A percentile compares a stretch with the other conserved stretches of the same genome.
Conservation (phyloP, 2,797 vertebrate species). For the Alfaro cultratus region DNA sequence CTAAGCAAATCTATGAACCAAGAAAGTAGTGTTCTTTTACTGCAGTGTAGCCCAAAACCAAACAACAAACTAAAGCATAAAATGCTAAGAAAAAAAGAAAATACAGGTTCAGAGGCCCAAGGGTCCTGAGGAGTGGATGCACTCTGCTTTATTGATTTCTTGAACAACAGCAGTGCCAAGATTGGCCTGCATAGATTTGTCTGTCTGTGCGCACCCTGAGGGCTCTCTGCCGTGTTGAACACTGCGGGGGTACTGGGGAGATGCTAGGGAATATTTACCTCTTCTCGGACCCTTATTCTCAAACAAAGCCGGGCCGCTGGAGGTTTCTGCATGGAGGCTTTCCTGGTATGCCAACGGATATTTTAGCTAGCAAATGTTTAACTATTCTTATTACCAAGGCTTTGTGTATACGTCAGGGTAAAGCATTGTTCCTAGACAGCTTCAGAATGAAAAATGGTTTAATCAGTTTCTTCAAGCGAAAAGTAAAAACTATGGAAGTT, state of each 20-base stretch:
- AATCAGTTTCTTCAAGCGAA: slow-evolving; percentile 47
- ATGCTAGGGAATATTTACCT: slow-evolving; percentile 55
- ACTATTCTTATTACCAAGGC: slow-evolving; percentile 59
- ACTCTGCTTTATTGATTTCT: slow-evolving; percentile 43
- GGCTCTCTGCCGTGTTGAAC: slow-evolving; percentile 50
- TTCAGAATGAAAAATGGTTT: slow-evolving; percentile 56
- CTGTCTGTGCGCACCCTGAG: slow-evolving; percentile 26
- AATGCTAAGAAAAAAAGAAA: slow-evolving; percentile 29
- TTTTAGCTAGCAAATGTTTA: slow-evolving; percentile 72
- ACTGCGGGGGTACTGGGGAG: slow-evolving; percentile 44
- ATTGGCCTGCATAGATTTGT: slow-evolving; percentile 12
- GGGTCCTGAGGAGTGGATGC: slow-evolving; percentile 34
- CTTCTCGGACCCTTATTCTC: slow-evolving; percentile 36
- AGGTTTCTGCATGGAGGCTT: slow-evolving; percentile 56
- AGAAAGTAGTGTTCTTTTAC: slow-evolving; percentile 66
- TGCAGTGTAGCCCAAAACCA: slow-evolving; percentile 42
- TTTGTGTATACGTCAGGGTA: slow-evolving; percentile 42
- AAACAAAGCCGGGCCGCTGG: slow-evolving; percentile 56
- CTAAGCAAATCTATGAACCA: slow-evolving; percentile 46
- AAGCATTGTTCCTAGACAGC: slow-evolving; percentile 42
- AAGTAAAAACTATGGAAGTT: slow-evolving; percentile 40
- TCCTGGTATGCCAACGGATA: slow-evolving; percentile 56
- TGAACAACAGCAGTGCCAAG: slow-evolving; percentile 34
- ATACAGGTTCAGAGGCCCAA: slow-evolving; percentile 35
- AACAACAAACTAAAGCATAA: slow-evolving; percentile 38